Evolutionary conservation across 2,888 invertebrate genomes (phyloP).

Genomic region (Yponomeuta cagnagella): DNA sequence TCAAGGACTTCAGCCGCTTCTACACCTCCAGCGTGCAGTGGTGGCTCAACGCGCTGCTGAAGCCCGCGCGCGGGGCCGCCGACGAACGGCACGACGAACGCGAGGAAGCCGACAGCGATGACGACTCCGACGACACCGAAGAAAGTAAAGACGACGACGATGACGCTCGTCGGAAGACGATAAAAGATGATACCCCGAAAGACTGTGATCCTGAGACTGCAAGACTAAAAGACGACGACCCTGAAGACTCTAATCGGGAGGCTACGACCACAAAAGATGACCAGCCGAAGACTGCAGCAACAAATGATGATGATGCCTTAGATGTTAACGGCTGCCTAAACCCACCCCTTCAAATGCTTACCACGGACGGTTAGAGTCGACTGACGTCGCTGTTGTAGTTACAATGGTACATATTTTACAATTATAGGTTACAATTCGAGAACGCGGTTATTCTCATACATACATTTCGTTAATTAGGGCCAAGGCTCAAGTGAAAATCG

Average conservation of each 20-base stretch:
- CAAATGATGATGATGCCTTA: not conserved
- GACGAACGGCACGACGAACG: not conserved
- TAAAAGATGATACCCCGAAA: not conserved
- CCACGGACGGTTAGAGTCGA: not conserved
- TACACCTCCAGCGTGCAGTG: constrained; percentile 33
- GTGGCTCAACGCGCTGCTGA: constrained; percentile 39
- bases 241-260: too few species aligned
- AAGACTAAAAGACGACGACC: too few species aligned
- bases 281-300: too few species aligned
- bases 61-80: constrained; percentile 18
- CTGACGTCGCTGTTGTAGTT: not conserved
- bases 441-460: too few species aligned
- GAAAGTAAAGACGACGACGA: not conserved
- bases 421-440: too few species aligned
- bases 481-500: too few species aligned
- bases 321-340: not conserved
- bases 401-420: not conserved
- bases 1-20: constrained; percentile 46
- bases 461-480: too few species aligned
- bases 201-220: too few species aligned
- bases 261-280: too few species aligned
- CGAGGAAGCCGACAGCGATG: not conserved
- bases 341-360: not conserved
- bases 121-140: not conserved
- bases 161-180: not conserved